Evolutionary conservation across 2,113 vertebrate species (phyloP).

Genomic region (Synchiropus splendidus): DNA sequence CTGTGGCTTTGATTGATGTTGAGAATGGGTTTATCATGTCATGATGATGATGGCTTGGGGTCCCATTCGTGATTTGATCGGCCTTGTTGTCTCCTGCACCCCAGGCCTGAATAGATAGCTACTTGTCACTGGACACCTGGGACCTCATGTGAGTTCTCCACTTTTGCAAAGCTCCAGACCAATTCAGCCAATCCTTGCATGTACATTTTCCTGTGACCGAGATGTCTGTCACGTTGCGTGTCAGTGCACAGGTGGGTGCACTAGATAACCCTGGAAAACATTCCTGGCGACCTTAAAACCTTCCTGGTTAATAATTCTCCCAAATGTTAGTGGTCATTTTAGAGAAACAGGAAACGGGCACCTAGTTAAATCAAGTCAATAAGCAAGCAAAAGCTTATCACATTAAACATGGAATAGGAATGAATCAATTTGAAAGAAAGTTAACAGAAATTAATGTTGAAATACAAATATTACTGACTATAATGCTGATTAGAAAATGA

Average conservation of each 20-base stretch:
- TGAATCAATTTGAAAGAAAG: no score
- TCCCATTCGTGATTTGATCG: conserved; percentile 29
- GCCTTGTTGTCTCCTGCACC: conserved; percentile 38
- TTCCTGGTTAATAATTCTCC: conserved; percentile 50
- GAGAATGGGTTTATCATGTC: conserved; percentile 4
- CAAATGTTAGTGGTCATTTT: conserved; percentile 38
- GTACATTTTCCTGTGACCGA: no score
- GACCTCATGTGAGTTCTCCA: conserved; percentile 19
- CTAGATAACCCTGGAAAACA: conserved; percentile 38
- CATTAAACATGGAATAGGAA: conserved; percentile 9
- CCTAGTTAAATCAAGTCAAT: no score
- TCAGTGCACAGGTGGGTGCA: no score
- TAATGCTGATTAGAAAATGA: no score
- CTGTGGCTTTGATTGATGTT: conserved; percentile 16
- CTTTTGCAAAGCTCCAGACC: conserved; percentile 13
- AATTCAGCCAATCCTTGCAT: conserved; percentile 3
- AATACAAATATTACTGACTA: no score
- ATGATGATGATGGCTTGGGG: no score
- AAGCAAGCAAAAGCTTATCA: no score
- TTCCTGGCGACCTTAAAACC: conserved; percentile 39
- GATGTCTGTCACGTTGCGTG: no score
- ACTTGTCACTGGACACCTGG: conserved; percentile 47
- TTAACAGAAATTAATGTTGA: no score
- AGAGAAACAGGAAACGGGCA: conserved; percentile 36
- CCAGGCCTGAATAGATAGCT: conserved; percentile 35